Percentiles rank a stretch among this genome's conserved stretches.
Conservation (phyloP, 2,797 vertebrate species). For the Hippocampus kuda region DNA sequence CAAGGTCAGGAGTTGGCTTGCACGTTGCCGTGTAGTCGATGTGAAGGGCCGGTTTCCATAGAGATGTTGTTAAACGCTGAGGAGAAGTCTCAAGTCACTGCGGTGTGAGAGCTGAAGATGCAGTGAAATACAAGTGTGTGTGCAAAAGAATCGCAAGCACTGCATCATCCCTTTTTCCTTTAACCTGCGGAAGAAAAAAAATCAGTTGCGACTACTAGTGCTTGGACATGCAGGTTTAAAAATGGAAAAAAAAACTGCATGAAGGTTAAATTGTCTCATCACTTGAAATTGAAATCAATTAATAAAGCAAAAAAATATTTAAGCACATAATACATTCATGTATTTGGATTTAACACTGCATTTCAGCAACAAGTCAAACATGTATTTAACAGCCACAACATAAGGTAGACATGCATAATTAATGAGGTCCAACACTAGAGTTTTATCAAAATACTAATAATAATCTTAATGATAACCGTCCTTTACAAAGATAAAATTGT, state of each 20-base stretch:
- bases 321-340: too few relatives aligned
- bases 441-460: too few relatives aligned
- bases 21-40: conserved; percentile 26
- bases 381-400: too few relatives aligned
- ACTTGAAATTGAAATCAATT: too few relatives aligned
- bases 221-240: conserved; percentile 76
- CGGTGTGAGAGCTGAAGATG: conserved; percentile 4
- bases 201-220: conserved; percentile 76
- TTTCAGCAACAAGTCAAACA: too few relatives aligned
- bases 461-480: too few relatives aligned
- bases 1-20: conserved; percentile 27
- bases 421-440: too few relatives aligned
- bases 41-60: conserved; percentile 51
- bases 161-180: conserved; percentile 62
- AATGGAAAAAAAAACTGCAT: too few relatives aligned
- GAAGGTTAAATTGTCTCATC: not conserved
- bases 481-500: not conserved
- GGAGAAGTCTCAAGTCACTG: conserved; percentile 39
- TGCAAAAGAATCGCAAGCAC: conserved; percentile 53
- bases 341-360: too few relatives aligned
- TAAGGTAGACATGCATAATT: too few relatives aligned
- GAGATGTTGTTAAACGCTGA: conserved; percentile 34
- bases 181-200: conserved; percentile 53
- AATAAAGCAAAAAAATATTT: too few relatives aligned
- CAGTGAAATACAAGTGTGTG: conserved; percentile 11